These are phyloP conservation scores for Hyperoplus immaculatus DNA, from an alignment of 2,797 vertebrate genomes.

Conservation along the genomic window DNA sequence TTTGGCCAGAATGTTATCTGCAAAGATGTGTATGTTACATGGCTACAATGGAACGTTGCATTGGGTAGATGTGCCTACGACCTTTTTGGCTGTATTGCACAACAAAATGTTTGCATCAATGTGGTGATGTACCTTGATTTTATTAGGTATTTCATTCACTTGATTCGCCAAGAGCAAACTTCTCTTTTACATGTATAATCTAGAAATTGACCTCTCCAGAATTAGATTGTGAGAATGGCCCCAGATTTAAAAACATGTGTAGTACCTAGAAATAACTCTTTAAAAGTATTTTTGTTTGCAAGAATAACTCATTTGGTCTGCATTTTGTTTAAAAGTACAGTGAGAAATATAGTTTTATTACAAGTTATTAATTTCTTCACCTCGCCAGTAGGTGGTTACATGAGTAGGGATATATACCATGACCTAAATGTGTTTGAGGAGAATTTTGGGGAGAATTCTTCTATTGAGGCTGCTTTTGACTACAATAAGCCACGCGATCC, in stretches of 20 bases:
- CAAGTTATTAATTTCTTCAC: too few species aligned
- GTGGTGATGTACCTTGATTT: not conserved
- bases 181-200: not conserved
- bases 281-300: too few species aligned
- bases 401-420: too few species aligned
- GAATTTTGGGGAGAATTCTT: too few species aligned
- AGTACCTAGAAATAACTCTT: too few species aligned
- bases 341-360: too few species aligned
- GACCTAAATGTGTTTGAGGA: too few species aligned
- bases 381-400: too few species aligned
- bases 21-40: not conserved
- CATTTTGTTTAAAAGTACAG: too few species aligned
- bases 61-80: not conserved
- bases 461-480: constrained; percentile 9
- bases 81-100: not conserved
- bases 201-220: not conserved
- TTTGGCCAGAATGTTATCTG: not conserved
- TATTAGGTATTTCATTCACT: not conserved
- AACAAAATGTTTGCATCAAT: not conserved
- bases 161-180: not conserved
- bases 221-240: not conserved
- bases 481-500: not conserved
- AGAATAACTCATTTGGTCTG: too few species aligned
- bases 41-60: not conserved
- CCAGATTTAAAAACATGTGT: too few species aligned